Evolutionary conservation across 92 coral and sea anemone species (phyloP).

Genomic region (Diadumene lineata): DNA sequence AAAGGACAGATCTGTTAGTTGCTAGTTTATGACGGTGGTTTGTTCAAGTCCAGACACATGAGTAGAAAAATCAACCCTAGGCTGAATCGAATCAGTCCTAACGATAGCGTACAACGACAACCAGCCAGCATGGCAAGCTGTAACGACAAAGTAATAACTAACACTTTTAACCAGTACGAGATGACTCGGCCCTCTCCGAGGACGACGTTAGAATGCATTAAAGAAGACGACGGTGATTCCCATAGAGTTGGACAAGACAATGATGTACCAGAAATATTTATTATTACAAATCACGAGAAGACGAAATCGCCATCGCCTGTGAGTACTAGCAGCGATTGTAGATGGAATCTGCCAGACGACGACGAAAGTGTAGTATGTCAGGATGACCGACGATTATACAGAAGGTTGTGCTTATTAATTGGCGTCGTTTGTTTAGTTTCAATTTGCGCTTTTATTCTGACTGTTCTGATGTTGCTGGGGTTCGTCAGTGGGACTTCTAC

Average conservation of each 20-base stretch:
- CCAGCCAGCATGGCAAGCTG: conserved; percentile 13
- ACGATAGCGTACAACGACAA: background rate
- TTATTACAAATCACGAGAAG: conserved; percentile 15
- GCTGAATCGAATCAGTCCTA: conserved; percentile 3
- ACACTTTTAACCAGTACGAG: background rate
- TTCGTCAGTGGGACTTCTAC: background rate
- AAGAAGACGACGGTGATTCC: conserved; percentile 17
- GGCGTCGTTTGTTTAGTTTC: conserved; percentile 15
- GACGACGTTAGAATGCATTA: conserved; percentile 13
- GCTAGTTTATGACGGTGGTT: background rate
- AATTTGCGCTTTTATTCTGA: conserved; percentile 12
- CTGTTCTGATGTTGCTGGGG: conserved; percentile 23
- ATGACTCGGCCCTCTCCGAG: conserved; percentile 15
- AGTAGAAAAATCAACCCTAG: conserved; percentile 1
- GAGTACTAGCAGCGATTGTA: conserved; percentile 25
- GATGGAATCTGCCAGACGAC: conserved; percentile 26
- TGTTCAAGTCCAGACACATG: conserved; percentile 19
- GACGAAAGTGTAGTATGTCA: background rate
- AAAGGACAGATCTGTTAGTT: background rate
- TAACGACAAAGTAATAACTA: background rate
- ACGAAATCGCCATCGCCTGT: conserved; percentile 6
- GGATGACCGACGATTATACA: background rate
- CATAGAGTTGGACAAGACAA: no score
- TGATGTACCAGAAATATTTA: conserved; percentile 17
- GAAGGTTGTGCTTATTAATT: conserved; percentile 12